phyloP scores from a whole-genome alignment of 2,113 vertebrate species.

The Archocentrus centrarchus region DNA sequence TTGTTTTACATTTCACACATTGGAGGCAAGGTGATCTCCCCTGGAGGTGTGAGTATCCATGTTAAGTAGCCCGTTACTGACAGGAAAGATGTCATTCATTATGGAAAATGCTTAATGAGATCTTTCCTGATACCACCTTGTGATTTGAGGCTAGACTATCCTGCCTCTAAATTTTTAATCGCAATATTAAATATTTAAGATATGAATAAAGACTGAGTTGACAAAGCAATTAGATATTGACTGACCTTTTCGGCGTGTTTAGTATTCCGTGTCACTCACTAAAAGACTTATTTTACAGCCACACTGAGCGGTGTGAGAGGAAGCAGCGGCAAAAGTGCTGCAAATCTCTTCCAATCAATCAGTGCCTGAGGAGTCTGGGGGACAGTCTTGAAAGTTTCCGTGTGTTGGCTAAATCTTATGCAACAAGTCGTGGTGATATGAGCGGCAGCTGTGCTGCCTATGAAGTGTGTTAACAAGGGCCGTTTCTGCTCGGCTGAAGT shows the following conservation, averaged over 20 bases:
- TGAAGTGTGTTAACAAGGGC: background rate
- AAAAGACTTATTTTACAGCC: constrained; percentile 45
- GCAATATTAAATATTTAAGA: constrained; percentile 71
- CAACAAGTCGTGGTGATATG: constrained; percentile 5
- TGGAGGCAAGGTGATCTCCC: constrained; percentile 51
- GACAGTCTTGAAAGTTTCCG: constrained; percentile 33
- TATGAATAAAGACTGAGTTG: constrained; percentile 72
- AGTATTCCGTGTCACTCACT: constrained; percentile 61
- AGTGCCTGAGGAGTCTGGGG: constrained; percentile 13
- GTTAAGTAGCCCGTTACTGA: constrained; percentile 58
- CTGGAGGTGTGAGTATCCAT: constrained; percentile 56
- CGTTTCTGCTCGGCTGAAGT: background rate
- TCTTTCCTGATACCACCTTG: constrained; percentile 41
- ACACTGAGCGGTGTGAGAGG: constrained; percentile 8
- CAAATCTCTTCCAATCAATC: constrained; percentile 56
- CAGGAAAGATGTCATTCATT: constrained; percentile 68
- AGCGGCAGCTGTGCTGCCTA: constrained; percentile 5
- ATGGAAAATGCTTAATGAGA: constrained; percentile 70
- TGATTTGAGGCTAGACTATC: constrained; percentile 41
- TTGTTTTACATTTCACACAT: constrained; percentile 68
- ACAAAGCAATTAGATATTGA: constrained; percentile 77
- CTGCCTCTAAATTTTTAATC: constrained; percentile 64
- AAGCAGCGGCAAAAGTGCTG: constrained; percentile 26
- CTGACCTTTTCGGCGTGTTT: constrained; percentile 70
- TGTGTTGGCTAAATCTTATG: constrained; percentile 28